These are phyloP conservation scores for Hippasteria phrygiana DNA, from an alignment of 53 echinoderm and acorn worm genomes.

Conservation along the genomic window DNA sequence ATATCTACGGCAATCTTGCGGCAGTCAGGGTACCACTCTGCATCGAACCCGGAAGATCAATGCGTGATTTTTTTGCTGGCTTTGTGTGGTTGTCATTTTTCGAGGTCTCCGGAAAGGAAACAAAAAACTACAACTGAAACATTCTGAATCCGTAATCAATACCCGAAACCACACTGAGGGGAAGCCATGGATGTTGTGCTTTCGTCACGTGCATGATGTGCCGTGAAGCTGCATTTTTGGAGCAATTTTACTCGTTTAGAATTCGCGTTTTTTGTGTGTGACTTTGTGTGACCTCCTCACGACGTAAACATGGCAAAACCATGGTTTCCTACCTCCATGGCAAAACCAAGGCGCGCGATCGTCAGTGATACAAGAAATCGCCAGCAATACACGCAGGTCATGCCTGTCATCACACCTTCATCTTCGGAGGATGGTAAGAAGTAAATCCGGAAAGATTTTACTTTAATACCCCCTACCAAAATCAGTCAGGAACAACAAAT, in stretches of 20 bases:
- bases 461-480: not conserved
- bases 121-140: not conserved
- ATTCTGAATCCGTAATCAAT: not conserved
- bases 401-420: slow-evolving; percentile 23
- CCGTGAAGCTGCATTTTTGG: not conserved
- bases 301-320: no score
- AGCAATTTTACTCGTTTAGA: not conserved
- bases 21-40: slow-evolving; percentile 20
- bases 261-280: not conserved
- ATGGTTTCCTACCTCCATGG: no score
- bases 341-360: slow-evolving; percentile 44
- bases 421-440: slow-evolving; percentile 48
- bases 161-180: not conserved
- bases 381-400: slow-evolving; percentile 52
- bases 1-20: not conserved
- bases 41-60: slow-evolving; percentile 9
- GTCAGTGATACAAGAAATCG: slow-evolving; percentile 11
- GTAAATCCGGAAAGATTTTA: not conserved
- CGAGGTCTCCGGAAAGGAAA: not conserved
- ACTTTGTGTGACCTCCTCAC: no score
- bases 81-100: not conserved
- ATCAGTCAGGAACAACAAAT: no score
- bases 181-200: slow-evolving; percentile 1
- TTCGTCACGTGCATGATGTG: slow-evolving; percentile 22
- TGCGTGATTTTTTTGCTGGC: not conserved